Evolutionary conservation across 2,113 vertebrate genomes (phyloP), one percentile per base, ranked within the genome.

Genomic region (Castor canadensis): DNA sequence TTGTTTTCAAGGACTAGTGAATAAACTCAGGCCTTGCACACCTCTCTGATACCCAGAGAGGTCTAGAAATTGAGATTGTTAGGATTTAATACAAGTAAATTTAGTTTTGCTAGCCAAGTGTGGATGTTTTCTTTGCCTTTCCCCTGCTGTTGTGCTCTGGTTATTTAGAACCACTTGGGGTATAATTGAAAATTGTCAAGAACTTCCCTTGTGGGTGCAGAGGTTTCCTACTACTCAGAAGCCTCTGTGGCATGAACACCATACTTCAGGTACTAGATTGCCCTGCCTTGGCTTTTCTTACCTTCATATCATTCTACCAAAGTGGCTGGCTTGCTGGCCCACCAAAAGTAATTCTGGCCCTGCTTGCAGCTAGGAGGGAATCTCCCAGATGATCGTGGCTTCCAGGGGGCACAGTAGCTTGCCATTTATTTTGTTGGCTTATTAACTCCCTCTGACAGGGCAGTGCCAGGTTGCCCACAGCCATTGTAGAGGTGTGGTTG

Each of bases 401-500:
- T 94, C 47, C 43, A 85, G 85, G 66, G 22, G 38, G 9, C 16
- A 11, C 22, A 52, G 35, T 87, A 60, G 66, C 52, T n/a, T 83
- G 40, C 64, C 67, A 69, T 64, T 16, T 16, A 32, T 93, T 95
- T 92, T 95, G 89, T 38, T 95, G 52, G 20, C 49, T 58, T 76
- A 58, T 9, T 62, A 72, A 73, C 73, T 75, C 86, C 67, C 52
- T 91, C 40, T 77, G 81, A 66, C 40, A n/a, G 60, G 93, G 30
- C 82, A 87, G 67, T 86, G 43, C 45, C 40, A 75, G 54, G 66
- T 45, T 35, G 26, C 62, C 64, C 17, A 12, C 40, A 43, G 28
- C 47, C 43, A 19, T 90, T 38, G 58, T 87, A 62, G 62, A 95
- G 90, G 88, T 92, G 95, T 93, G 94, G 88, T 47, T 89, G 54